Base-by-base conservation (phyloP, 2,797 vertebrate species). In the Meda fulgida region DNA sequence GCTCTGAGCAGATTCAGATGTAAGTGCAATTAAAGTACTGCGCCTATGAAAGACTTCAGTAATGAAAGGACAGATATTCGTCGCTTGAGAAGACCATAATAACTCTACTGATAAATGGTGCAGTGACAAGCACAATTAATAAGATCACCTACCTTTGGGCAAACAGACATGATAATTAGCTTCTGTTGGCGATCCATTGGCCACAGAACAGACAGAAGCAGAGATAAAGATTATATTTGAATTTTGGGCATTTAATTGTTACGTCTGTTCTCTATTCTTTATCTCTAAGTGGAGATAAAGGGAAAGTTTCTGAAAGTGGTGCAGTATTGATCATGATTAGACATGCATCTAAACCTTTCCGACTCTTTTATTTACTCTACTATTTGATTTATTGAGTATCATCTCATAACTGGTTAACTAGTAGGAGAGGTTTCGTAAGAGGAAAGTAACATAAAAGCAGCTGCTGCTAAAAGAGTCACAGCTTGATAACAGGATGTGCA, bases 121-220 rank as follows among this genome's bases (percentile, higher is more conserved):
- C 85, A 87, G 88, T 92, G 91, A 91, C 91, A 92, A 80, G 88
- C 86, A 88, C 90, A 89, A 88, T 92, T 92, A 92, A 91, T 89
- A 89, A 85, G 90, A 90, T 89, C 89, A 89, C 87, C 83, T 90
- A 88, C 90, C 91, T 89, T 86, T 83, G 86, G 90, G 90, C 89
- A 89, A 89, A 84, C 88, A 77, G 89, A 87, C 81, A 83, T 85
- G 86, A 83, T 90, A 91, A 92, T 92, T 90, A 92, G 88, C 85
- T 89, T 86, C 88, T 87, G 76, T 80, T 87, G 67, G 66, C 3
- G 84, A 90, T 86, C 87, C 88, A 78, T 67, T 67, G 84, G 86
- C 87, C 85, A 84, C 75, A 65, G 46, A 86, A 84, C 80, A 88
- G 84, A 88, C 84, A 84, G 69, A 76, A 88, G 77, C 84, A 19